Evolutionary conservation across 1,140 invertebrate genomes (phyloP), one percentile per base, ranked within the genome.

Genomic region (Caenorhabditis latens): DNA sequence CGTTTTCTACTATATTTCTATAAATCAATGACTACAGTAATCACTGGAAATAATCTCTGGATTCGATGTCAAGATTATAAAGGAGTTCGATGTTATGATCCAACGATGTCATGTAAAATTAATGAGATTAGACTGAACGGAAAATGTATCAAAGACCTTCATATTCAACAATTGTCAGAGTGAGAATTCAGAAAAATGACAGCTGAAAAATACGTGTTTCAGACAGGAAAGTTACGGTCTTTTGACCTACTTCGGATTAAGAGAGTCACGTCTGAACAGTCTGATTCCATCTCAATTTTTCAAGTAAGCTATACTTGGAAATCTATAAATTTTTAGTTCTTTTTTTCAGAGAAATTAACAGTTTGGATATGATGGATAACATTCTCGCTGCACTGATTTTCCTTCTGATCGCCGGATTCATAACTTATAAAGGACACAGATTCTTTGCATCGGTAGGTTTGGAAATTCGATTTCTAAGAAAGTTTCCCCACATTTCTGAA

Each of bases 1-100:
- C 71, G 71, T 24, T 79, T 79, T 43, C n/a, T 79, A 24, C 71
- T 79, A 2, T 79, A 79, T n/a, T 13, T n/a, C n/a, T 79, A 79
- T n/a, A 48, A 79, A 24, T 50, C 13, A 11, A 19, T 79, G 32
- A 50, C 40, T 50, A 79, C 71, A 19, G 71, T 79, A 50, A 50
- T 79, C 71, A 79, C 71, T 7, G 71, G 71, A 9, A 43, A 79
- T 79, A n/a, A 50, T 48, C 13, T 16, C 24, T 79, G 71, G 71
- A 79, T 79, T 79, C 43, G 24, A 13, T 79, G 71, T 79, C 19
- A 21, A 6, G 7, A 43, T 14, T 79, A 79, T 32, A 32, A 24
- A 50, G 71, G 71, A 50, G 46, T 79, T 16, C 40, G 71, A 50
- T 79, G 71, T 11, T 50, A 19, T 24, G 71, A 79, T 50, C 71